phyloP scores from a whole-genome alignment of 2,113 vertebrate species.

The Coregonus clupeaformis region DNA sequence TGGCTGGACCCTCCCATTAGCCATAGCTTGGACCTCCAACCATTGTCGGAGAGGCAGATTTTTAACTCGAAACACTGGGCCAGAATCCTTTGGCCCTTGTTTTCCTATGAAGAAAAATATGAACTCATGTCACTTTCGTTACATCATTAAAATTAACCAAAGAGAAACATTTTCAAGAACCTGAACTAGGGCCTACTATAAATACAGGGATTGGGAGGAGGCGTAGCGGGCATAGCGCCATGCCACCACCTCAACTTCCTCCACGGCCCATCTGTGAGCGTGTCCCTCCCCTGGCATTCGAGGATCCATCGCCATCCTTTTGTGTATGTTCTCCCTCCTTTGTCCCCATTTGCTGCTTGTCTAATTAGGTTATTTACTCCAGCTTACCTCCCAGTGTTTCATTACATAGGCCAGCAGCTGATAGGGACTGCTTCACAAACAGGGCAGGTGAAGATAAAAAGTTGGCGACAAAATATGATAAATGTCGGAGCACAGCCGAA shows the following conservation, averaged over 20 bases:
- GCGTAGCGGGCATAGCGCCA: constrained; percentile 59
- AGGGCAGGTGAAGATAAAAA: constrained; percentile 61
- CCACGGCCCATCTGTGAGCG: constrained; percentile 66
- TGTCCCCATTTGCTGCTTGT: constrained; percentile 51
- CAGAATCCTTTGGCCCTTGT: not conserved
- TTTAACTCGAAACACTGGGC: not conserved
- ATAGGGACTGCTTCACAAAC: constrained; percentile 52
- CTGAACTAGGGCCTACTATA: constrained; percentile 55
- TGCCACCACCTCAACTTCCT: constrained; percentile 67
- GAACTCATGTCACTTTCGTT: not conserved
- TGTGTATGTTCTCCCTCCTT: constrained; percentile 40
- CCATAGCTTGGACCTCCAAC: constrained; percentile 20
- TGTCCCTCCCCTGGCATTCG: constrained; percentile 66
- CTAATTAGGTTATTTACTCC: constrained; percentile 72
- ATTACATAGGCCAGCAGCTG: constrained; percentile 53
- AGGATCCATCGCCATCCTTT: constrained; percentile 46
- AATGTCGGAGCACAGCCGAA: constrained; percentile 57
- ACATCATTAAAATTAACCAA: not conserved
- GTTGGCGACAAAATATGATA: constrained; percentile 64
- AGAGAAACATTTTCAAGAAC: not conserved
- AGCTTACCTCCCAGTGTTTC: constrained; percentile 63
- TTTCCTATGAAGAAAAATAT: not conserved
- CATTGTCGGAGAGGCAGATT: not conserved
- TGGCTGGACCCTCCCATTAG: not conserved
- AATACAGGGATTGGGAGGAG: constrained; percentile 59